A percentile compares a stretch with the other conserved stretches of the same genome.
Evolutionary conservation across 2,113 vertebrate species (phyloP).

Genomic region (Tachycineta bicolor): DNA sequence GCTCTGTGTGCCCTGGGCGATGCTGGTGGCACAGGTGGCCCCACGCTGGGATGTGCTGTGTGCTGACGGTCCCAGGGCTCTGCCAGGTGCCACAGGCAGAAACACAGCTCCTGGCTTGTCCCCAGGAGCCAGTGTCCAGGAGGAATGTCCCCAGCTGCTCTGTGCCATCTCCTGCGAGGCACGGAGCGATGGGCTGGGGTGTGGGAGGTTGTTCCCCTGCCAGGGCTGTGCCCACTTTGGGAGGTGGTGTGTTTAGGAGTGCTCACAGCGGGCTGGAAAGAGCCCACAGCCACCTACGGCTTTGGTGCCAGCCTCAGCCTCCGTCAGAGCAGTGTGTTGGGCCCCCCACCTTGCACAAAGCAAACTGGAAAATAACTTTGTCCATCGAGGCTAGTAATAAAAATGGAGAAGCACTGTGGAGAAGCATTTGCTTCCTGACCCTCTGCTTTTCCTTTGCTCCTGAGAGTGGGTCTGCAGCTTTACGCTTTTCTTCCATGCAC

Average conservation of each 20-base stretch:
- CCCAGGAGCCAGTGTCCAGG: no score
- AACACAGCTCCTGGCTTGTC: neutral
- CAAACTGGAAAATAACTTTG: neutral
- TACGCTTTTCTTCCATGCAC: neutral
- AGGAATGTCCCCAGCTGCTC: neutral
- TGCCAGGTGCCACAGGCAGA: neutral
- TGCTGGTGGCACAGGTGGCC: neutral
- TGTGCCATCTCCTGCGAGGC: neutral
- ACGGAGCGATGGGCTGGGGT: rapidly evolving
- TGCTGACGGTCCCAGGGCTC: neutral
- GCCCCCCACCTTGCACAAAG: neutral
- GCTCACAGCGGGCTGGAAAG: neutral
- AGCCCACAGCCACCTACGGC: neutral
- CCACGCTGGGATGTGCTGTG: neutral
- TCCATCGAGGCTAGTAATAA: neutral
- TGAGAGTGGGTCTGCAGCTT: neutral
- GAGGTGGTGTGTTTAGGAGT: neutral
- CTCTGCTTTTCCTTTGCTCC: neutral
- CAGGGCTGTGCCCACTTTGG: neutral
- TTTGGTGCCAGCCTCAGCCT: neutral
- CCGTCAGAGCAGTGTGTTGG: neutral
- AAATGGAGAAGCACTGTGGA: neutral
- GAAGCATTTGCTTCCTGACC: neutral
- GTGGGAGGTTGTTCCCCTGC: neutral
- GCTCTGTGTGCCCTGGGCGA: neutral